Evolutionary conservation across 2,113 vertebrate species (phyloP), one percentile per base, ranked within the genome.

Genomic region (Caracal caracal): DNA sequence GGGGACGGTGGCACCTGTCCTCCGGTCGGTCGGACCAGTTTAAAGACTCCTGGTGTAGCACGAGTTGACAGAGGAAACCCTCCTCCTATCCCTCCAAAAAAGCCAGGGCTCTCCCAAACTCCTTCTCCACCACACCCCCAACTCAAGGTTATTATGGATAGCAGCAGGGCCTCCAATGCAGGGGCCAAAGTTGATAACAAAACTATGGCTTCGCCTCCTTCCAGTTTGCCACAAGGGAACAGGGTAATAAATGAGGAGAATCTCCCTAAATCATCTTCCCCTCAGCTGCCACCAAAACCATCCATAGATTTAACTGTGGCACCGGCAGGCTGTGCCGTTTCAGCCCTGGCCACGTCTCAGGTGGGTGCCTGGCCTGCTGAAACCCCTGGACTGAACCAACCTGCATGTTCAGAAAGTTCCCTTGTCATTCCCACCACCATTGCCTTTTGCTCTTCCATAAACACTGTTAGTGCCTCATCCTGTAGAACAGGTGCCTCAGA

Each of bases 61-160:
- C 98, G 99, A 98, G 99, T 99, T 92, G 99, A 99, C 98, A 98
- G 99, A 98, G 99, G 99, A 97, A 99, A 99, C 97, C 99, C 99
- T 96, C 99, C 99, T 75, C 99, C 99, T 19, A 99, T 99, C 98
- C 99, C 99, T 97, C 99, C 99, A 96, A 99, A 99, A 99, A 99
- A 99, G 95, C 99, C 99, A 94, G 99, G 99, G 98, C 99, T 99
- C 85, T 99, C 99, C 63, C 99, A 99, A 96, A 99, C 99, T 97
- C 99, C 99, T 85, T 99, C 99, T 68, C 99, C 99, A 79, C 99
- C 99, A 82, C 99, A 99, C 92, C 99, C 99, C 68, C 99, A 99
- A 10, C 99, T 99, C 97, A 99, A 99, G 98, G 99, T 98, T 95
- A 98, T 99, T 97, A 99, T 99, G 98, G 99, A 99, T 98, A 98